Evolutionary conservation across 1,140 invertebrate genomes (phyloP), one percentile per base, ranked within the genome.

Genomic region (Coptotermes formosanus): DNA sequence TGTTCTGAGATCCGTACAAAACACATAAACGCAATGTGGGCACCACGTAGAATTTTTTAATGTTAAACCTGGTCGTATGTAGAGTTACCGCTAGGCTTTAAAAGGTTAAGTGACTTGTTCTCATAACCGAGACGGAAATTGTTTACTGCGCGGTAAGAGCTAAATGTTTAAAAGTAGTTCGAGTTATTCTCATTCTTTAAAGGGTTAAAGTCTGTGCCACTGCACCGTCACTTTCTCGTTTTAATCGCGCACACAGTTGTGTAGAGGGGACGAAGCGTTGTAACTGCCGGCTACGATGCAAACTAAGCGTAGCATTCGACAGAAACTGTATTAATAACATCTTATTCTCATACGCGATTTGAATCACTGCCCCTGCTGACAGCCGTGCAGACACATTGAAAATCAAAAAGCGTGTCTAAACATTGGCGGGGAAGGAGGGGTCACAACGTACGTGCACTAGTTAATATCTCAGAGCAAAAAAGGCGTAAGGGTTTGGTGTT

Each of bases 271-370:
- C n/a, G 64, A 30, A n/a, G 64, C 30, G 16, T 75, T 75, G 30
- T 30, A 75, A 30, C 64, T 75, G 64, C 64, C 64, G n/a, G 64
- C 25, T 8, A 14, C 9, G 64, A 3, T 75, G 64, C 64, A n/a
- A 75, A 75, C 64, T 75, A 75, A 75, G 25, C 64, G 64, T 75
- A 75, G 64, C 64, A 75, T 75, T 75, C n/a, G 64, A 75, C 30
- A 75, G 64, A 75, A 75, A 75, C 64, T 75, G 64, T 75, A 75
- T 75, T 75, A 75, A 75, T 75, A 75, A 75, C 64, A 30, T 75
- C 64, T 75, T 75, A 75, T 12, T 75, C 64, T 30, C 64, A 75
- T 75, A n/a, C 25, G 64, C 64, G 0, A 75, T 25, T 75, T 75
- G 64, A 75, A 30, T 75, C 64, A 75, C 0, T 75, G n/a, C n/a